phyloP scores from a whole-genome alignment of 2,113 vertebrate genomes.

The Sorex araneus region DNA sequence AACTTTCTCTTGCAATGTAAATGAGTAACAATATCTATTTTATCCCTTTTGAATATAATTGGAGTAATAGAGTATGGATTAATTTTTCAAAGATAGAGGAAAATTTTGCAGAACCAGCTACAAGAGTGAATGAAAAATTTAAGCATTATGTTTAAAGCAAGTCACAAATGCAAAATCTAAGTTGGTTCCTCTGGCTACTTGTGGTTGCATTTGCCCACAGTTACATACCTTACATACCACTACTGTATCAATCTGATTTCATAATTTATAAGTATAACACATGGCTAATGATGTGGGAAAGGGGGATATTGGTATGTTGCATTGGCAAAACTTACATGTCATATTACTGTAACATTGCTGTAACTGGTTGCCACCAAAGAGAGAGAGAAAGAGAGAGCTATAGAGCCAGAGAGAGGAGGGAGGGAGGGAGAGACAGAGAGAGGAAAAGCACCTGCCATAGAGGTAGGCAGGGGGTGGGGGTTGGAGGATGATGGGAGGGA shows the following conservation, averaged over 20 bases:
- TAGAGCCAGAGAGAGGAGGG: too few relatives aligned
- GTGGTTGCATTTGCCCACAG: slow-evolving; percentile 7
- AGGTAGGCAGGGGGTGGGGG: too few relatives aligned
- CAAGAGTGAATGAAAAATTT: slow-evolving; percentile 38
- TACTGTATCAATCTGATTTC: slow-evolving; percentile 37
- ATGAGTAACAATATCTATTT: slow-evolving; percentile 20
- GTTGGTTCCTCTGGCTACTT: slow-evolving; percentile 34
- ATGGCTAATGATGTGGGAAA: background rate
- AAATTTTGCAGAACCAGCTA: background rate
- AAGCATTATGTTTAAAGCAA: slow-evolving; percentile 24
- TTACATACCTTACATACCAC: slow-evolving; percentile 10
- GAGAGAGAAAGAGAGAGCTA: too few relatives aligned
- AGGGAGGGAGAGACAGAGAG: too few relatives aligned
- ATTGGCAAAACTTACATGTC: background rate
- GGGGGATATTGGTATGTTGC: background rate
- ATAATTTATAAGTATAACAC: slow-evolving; percentile 37
- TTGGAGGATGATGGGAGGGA: too few relatives aligned
- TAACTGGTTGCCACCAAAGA: slow-evolving; percentile 34
- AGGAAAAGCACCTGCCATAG: too few relatives aligned
- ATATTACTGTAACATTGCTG: background rate
- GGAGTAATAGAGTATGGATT: background rate
- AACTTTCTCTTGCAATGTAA: slow-evolving; percentile 33
- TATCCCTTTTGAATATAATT: background rate
- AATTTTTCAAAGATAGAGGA: slow-evolving; percentile 14
- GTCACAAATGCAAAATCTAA: background rate